Evolutionary conservation across 2,797 vertebrate species (phyloP).

Genomic region (Sebastes miniatus): DNA sequence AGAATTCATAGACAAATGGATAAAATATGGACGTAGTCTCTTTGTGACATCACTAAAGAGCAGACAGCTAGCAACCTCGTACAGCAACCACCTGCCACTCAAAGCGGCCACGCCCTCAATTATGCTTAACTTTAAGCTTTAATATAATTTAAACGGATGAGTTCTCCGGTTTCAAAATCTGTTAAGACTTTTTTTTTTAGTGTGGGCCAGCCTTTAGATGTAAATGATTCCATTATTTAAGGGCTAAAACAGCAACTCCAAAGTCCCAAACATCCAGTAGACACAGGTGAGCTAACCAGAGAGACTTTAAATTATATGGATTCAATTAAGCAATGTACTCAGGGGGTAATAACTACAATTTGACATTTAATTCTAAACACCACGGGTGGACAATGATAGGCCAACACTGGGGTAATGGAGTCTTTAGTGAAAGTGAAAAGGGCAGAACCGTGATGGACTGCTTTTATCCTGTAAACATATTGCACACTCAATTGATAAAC

Average conservation of each 20-base stretch:
- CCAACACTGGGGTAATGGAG: background rate
- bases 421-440: background rate
- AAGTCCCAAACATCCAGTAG: background rate
- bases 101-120: no score
- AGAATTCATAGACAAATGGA: no score
- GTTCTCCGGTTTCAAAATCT: no score
- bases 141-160: accelerated
- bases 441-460: background rate
- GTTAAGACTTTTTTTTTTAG: no score
- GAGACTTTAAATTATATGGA: background rate
- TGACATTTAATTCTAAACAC: background rate
- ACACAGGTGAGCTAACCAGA: accelerated
- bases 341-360: background rate
- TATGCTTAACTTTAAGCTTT: no score
- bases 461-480: background rate
- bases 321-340: background rate
- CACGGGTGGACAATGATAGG: background rate
- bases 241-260: no score
- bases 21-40: no score
- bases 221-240: no score
- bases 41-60: no score
- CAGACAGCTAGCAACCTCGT: no score
- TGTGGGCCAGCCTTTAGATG: no score
- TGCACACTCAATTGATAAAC: background rate
- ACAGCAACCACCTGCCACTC: no score